Evolutionary conservation across 2,888 invertebrate genomes (phyloP), one percentile per base, ranked within the genome.

Genomic region (Nemotelus nigrinus): DNA sequence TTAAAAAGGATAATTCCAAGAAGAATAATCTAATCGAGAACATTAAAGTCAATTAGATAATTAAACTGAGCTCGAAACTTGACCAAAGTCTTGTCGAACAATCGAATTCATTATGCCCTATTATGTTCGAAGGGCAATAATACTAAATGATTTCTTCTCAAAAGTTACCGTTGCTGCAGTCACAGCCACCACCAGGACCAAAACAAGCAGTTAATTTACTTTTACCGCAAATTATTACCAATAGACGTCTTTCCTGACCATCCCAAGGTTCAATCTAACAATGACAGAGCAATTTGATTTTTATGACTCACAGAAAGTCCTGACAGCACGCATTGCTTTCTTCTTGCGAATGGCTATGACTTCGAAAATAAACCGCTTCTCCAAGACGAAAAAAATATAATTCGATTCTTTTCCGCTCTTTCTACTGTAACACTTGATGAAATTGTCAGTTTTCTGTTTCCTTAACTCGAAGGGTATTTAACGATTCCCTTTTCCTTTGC

Each of bases 221-320:
- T 68, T 39, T 25, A 25, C 25, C 25, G 25, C 25, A 3, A 4
- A 65, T n/a, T 5, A 10, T 45, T 45, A 25, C 45, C 65, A 45
- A 58, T 5, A 63, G 5, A 63, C 3, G 45, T 47, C 65, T 41
- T 47, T 47, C 5, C 39, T 25, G 68, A 4, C 45, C 43, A 10
- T 53, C 41, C 8, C 10, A 4, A 25, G 25, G 25, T 25, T 25
- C 25, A 25, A 7, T n/a, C 55, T 25, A 44, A 71, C 71, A 44
- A 71, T 55, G 55, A 43, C 55, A 55, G 57, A 57, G 55, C 57
- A 57, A 71, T 71, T 71, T 55, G 71, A 55, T 55, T 71, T 71
- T 71, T 71, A 71, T 10, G 71, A 71, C 71, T 55, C 39, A 68
- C 71, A 43, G n/a, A 55, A 71, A 65, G 65, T 65, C 65, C 44